These are phyloP conservation scores for Pogoniulus pusillus DNA, from an alignment of 2,797 vertebrate genomes.

Conservation along the genomic window DNA sequence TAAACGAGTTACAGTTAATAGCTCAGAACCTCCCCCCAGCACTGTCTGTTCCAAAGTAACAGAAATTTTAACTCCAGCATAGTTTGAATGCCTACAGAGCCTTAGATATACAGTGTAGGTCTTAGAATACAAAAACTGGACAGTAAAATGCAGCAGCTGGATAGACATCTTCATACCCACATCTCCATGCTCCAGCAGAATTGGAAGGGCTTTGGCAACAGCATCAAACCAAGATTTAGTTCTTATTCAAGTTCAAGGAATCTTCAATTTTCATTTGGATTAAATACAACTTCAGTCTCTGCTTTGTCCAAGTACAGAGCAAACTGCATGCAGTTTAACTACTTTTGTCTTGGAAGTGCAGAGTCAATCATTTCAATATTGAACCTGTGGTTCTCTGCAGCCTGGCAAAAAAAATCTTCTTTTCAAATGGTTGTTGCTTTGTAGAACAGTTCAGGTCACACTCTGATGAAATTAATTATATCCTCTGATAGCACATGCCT, in stretches of 20 bases:
- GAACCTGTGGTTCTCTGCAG: background rate
- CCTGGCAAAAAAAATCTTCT: slow-evolving; percentile 6
- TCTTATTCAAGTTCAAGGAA: background rate
- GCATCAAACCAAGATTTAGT: background rate
- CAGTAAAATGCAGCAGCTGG: background rate
- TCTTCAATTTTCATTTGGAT: background rate
- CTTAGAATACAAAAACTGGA: background rate
- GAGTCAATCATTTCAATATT: slow-evolving; percentile 7
- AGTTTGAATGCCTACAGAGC: background rate
- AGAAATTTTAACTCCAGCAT: background rate
- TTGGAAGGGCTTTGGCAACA: background rate
- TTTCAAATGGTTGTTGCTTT: slow-evolving; percentile 44
- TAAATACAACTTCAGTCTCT: background rate
- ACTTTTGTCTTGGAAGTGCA: background rate
- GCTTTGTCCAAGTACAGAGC: background rate
- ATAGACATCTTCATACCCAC: background rate
- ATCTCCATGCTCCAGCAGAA: background rate
- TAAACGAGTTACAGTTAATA: background rate
- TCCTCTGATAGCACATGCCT: background rate
- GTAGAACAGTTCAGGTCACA: background rate
- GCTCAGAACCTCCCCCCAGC: background rate
- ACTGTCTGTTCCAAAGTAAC: background rate
- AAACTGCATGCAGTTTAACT: background rate
- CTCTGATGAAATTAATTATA: slow-evolving; percentile 17
- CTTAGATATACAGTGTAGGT: background rate